Evolutionary conservation across 2,113 vertebrate species (phyloP).

Genomic region (Carassius gibelio): DNA sequence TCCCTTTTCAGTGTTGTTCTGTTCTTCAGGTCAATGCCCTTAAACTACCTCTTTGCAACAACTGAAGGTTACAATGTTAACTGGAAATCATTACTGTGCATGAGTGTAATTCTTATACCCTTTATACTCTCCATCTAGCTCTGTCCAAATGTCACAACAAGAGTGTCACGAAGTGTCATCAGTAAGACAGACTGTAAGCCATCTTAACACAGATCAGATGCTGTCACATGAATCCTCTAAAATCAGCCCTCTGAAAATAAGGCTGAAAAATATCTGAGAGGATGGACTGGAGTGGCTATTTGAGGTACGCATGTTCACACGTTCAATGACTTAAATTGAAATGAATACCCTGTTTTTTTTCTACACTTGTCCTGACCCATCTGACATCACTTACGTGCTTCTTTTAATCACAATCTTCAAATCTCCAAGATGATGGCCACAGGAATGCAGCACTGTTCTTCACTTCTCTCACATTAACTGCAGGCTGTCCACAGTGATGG

Average conservation of each 20-base stretch:
- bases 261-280: slow-evolving; percentile 1
- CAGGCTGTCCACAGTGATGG: slow-evolving; percentile 69
- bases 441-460: not conserved
- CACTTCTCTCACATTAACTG: slow-evolving; percentile 69
- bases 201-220: not conserved
- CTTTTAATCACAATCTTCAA: not conserved
- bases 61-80: not conserved
- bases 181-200: not conserved
- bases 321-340: not conserved
- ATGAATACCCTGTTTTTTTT: not conserved
- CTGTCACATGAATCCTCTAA: not conserved
- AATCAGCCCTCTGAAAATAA: not conserved
- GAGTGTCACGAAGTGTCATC: not conserved
- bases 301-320: not conserved
- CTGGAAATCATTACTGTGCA: not conserved
- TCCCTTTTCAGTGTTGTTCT: not conserved
- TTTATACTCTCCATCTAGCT: not conserved
- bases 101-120: not conserved
- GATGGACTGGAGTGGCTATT: not conserved
- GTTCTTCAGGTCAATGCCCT: slow-evolving; percentile 10
- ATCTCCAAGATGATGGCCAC: not conserved
- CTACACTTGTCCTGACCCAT: not conserved
- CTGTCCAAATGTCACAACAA: not conserved
- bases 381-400: not conserved
- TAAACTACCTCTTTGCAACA: not conserved